phyloP scores from a whole-genome alignment of 2,888 invertebrate species.

The Drosophila colorata region DNA sequence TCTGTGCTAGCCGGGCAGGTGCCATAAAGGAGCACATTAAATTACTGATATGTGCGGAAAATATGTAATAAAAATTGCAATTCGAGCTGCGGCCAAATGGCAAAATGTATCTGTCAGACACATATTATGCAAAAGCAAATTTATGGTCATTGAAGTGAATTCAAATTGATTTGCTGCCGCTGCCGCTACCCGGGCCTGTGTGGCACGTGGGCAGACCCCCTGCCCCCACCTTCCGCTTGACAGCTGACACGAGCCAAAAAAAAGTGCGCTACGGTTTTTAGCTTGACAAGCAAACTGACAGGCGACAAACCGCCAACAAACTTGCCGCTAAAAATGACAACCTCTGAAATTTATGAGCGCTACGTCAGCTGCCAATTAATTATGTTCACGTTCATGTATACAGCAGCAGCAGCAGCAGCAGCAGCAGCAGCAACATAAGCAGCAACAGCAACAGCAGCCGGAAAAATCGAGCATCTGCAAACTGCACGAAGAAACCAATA shows the following conservation, averaged over 20 bases:
- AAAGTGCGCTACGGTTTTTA: constrained; percentile 35
- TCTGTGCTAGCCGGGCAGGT: constrained; percentile 42
- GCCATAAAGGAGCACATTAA: constrained; percentile 61
- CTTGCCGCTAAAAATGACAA: constrained; percentile 22
- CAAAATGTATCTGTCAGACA: constrained; percentile 49
- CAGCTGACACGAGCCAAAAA: constrained; percentile 2
- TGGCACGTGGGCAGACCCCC: constrained; percentile 4
- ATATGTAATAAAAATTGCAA: constrained; percentile 71
- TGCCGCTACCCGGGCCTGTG: neutral
- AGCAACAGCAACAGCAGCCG: neutral
- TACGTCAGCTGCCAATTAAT: constrained; percentile 68
- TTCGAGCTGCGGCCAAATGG: constrained; percentile 50
- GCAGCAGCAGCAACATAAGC: too few relatives aligned
- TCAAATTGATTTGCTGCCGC: constrained; percentile 52
- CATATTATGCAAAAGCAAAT: constrained; percentile 63
- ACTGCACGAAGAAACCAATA: constrained; percentile 25
- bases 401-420: constrained; percentile 14
- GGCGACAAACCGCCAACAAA: constrained; percentile 49
- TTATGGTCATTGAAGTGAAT: constrained; percentile 65
- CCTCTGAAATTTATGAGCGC: constrained; percentile 55
- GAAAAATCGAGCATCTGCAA: neutral
- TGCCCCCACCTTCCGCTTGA: neutral
- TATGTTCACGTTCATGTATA: constrained; percentile 40
- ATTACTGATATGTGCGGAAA: constrained; percentile 58
- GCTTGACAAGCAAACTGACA: constrained; percentile 46